A percentile compares a stretch with the other conserved stretches of the same genome.
phyloP scores from a whole-genome alignment of 2,888 invertebrate species.

The Nemurella pictetii region DNA sequence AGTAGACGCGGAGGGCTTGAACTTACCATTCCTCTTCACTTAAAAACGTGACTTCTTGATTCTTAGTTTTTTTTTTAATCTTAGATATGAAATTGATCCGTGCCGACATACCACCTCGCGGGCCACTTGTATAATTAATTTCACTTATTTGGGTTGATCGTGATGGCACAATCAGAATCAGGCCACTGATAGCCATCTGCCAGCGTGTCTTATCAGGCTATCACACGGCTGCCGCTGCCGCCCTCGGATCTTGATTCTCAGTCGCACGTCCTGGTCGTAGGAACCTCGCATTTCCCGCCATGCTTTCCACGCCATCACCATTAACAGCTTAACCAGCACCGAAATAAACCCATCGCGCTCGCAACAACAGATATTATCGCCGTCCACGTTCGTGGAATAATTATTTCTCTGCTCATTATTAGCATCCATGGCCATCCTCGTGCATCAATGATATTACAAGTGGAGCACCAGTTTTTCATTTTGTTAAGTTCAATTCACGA shows the following conservation, averaged over 20 bases:
- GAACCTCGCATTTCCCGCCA: neutral
- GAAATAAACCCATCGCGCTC: neutral
- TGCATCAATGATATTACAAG: constrained; percentile 9
- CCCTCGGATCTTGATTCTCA: neutral
- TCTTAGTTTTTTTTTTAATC: too few species aligned
- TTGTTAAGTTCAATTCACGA: neutral
- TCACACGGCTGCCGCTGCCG: neutral
- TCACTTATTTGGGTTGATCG: neutral
- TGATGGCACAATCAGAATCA: neutral
- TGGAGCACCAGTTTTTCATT: neutral
- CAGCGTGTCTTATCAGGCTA: neutral
- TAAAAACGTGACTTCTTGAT: neutral
- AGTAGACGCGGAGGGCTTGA: too few species aligned
- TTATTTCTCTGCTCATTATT: constrained; percentile 10
- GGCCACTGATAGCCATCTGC: neutral
- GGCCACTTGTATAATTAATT: neutral
- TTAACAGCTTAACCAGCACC: neutral
- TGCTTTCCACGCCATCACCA: too few species aligned
- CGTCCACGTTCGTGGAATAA: constrained; percentile 17
- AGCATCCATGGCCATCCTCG: neutral
- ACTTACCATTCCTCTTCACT: too few species aligned
- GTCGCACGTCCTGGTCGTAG: neutral
- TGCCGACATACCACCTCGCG: too few species aligned
- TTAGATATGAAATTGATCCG: neutral
- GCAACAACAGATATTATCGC: constrained; percentile 14